These are phyloP conservation scores for Magallana ariakensis DNA, from an alignment of 1,140 invertebrate species.

Conservation along the genomic window DNA sequence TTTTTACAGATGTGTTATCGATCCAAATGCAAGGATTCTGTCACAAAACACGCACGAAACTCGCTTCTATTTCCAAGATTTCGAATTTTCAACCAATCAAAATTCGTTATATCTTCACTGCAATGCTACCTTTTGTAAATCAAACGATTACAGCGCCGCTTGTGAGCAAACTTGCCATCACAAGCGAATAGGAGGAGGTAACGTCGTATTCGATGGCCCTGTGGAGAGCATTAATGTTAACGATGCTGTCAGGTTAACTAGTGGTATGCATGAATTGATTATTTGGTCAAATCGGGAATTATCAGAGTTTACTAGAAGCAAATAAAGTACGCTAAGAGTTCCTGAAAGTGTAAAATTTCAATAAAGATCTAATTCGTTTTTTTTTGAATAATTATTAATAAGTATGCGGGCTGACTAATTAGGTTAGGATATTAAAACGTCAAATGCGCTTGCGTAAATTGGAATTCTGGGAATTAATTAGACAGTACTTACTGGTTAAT, in stretches of 20 bases:
- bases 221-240: neutral
- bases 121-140: constrained; percentile 56
- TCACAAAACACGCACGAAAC: constrained; percentile 59
- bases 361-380: too few relatives aligned
- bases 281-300: too few relatives aligned
- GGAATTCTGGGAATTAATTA: too few relatives aligned
- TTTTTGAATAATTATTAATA: too few relatives aligned
- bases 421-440: too few relatives aligned
- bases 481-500: too few relatives aligned
- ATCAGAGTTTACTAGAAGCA: too few relatives aligned
- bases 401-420: too few relatives aligned
- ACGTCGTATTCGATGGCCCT: neutral
- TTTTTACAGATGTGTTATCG: constrained; percentile 52
- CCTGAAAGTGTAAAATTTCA: too few relatives aligned
- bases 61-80: constrained; percentile 57
- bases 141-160: constrained; percentile 35
- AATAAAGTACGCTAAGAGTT: too few relatives aligned
- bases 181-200: neutral
- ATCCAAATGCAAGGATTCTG: constrained; percentile 52
- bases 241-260: neutral
- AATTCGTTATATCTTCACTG: constrained; percentile 54
- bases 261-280: neutral
- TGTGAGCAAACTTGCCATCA: constrained; percentile 52
- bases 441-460: too few relatives aligned
- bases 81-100: constrained; percentile 56